A percentile compares a stretch with the other conserved stretches of the same genome.
Evolutionary conservation across 2,797 vertebrate genomes (phyloP).

Genomic region (Hippocampus kuda): DNA sequence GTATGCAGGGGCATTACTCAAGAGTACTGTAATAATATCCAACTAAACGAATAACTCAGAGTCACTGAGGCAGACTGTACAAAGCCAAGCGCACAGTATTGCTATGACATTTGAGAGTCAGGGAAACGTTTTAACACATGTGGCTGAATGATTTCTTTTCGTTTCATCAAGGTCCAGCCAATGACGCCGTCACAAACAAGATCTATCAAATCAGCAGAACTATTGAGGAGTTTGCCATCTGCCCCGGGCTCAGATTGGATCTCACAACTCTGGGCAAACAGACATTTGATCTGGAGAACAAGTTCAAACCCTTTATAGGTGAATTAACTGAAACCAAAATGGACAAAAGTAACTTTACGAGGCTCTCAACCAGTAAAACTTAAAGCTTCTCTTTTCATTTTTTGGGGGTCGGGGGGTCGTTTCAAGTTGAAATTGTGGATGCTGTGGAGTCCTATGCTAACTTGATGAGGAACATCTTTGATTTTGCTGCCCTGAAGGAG

Average conservation of each 20-base stretch:
- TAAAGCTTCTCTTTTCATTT: background rate
- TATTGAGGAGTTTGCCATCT: slow-evolving; percentile 89
- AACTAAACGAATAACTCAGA: slow-evolving; percentile 21
- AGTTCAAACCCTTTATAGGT: slow-evolving; percentile 97
- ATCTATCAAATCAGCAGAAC: slow-evolving; percentile 95
- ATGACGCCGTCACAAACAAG: slow-evolving; percentile 78
- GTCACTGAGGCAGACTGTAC: background rate
- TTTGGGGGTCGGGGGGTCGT: background rate
- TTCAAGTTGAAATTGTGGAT: slow-evolving; percentile 90
- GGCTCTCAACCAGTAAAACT: background rate
- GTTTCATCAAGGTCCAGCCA: slow-evolving; percentile 76
- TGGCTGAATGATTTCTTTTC: background rate
- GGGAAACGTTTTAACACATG: background rate
- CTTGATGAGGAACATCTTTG: slow-evolving; percentile 90
- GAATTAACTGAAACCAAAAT: slow-evolving; percentile 6
- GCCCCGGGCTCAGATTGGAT: slow-evolving; percentile 84
- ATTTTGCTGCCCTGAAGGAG: slow-evolving; percentile 86
- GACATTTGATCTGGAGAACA: slow-evolving; percentile 90
- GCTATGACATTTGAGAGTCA: background rate
- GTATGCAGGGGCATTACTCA: slow-evolving; percentile 54
- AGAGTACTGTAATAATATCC: slow-evolving; percentile 32
- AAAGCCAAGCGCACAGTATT: background rate
- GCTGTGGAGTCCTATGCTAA: slow-evolving; percentile 88
- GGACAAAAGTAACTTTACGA: background rate
- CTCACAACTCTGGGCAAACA: slow-evolving; percentile 84